phyloP scores from a whole-genome alignment of 1,140 invertebrate species.

The Philopotamus ludificatus region DNA sequence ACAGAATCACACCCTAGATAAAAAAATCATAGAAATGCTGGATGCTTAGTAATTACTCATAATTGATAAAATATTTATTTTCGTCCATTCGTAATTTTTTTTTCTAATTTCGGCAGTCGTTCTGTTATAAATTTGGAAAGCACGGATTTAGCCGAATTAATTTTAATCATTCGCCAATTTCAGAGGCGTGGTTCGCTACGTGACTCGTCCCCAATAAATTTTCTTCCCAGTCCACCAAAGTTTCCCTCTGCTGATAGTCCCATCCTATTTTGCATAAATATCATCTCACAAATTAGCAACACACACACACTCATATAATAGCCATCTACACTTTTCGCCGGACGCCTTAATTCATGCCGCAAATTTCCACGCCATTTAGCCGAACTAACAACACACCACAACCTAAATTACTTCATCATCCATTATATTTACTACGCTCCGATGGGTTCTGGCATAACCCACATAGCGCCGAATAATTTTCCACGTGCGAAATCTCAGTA shows the following conservation, averaged over 20 bases:
- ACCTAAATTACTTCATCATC: conserved; percentile 24
- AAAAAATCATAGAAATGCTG: too few relatives aligned
- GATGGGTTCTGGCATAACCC: too few relatives aligned
- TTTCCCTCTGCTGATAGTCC: too few relatives aligned
- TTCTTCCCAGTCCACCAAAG: too few relatives aligned
- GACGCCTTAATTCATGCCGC: conserved; percentile 11
- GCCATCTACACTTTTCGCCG: conserved; percentile 9
- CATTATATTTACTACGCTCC: conserved; percentile 20
- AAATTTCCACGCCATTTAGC: conserved; percentile 22
- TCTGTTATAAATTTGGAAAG: background rate
- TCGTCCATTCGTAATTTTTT: too few relatives aligned
- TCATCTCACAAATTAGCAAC: background rate
- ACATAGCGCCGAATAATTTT: background rate
- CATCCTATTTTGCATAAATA: background rate
- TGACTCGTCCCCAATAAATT: too few relatives aligned
- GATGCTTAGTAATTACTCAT: too few relatives aligned
- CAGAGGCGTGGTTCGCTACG: too few relatives aligned
- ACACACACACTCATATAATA: background rate
- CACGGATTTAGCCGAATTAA: background rate
- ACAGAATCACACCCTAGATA: too few relatives aligned
- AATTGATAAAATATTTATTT: too few relatives aligned
- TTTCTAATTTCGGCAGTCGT: too few relatives aligned
- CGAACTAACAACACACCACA: conserved; percentile 11
- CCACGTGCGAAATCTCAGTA: background rate
- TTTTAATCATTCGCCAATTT: background rate